Base-by-base conservation (phyloP, 2,113 vertebrate genomes). In the Cranoglanis bouderius region DNA sequence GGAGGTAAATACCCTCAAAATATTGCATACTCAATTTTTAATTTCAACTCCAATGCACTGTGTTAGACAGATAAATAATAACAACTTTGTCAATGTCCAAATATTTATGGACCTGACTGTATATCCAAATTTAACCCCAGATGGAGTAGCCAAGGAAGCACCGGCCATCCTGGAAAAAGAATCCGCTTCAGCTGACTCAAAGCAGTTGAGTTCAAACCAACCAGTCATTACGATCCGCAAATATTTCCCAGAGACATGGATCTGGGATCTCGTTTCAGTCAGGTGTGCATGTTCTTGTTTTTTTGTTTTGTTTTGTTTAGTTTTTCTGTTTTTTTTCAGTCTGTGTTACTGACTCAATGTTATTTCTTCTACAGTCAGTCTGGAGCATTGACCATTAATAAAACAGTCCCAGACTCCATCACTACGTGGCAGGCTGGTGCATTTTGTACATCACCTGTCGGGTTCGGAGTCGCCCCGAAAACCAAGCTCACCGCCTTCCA, bases 241-340 rank as follows among this genome's bases (percentile, higher is more conserved):
- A 0, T 96, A 94, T 81, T 98, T 99, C 92, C 97, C 97, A 2
- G 97, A 98, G 90, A 97, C 97, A 0, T 98, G 97, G 98, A 95
- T 99, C 90, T 98, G 97, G 97, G 95, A 97, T 51, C 88, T 97
- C 12, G 92, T 97, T 86, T 1, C 92, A 72, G 94, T 97, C 0
- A 93, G 96, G 97, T 98, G 95, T 92, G 95, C 93, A 72, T n/a
- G 13, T 12, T n/a, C 13, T 32, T 6, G 57, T 8, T 61, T 61
- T 59, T 16, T 53, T 14, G 18, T 16, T 55, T 55, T 61, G 19
- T 65, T 43, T 75, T 43, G 5, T 43, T 43, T 43, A 43, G 40
- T 43, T 55, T 12, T 40, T 65, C 18, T 5, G 18, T 5, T 1
- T 4, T 6, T 19, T 3, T 35, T 38, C 1, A 84, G 10, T 74